Percentiles rank a stretch among this genome's conserved stretches.
Conservation (phyloP, 2,113 vertebrate species). For the Cheilinus undulatus region DNA sequence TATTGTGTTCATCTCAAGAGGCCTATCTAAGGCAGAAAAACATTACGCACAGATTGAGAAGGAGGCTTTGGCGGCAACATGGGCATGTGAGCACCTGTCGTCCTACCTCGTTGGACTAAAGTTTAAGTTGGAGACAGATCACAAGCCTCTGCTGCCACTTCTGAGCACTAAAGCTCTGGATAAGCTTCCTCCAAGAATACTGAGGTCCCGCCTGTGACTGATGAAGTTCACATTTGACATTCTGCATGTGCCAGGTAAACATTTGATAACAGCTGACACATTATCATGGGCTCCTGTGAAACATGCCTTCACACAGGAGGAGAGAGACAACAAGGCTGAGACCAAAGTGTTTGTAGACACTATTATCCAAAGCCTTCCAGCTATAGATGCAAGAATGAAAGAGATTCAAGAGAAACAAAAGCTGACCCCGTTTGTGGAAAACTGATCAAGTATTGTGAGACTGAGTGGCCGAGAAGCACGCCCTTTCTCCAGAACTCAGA, state of each 20-base stretch:
- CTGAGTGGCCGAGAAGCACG: constrained; percentile 11
- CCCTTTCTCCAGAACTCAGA: not conserved
- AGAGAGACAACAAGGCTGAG: constrained; percentile 1
- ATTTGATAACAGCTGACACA: constrained; percentile 40
- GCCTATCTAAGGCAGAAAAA: too few relatives aligned
- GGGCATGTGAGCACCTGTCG: too few relatives aligned
- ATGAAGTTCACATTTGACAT: constrained; percentile 15
- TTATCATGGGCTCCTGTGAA: constrained; percentile 10
- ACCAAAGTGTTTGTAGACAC: constrained; percentile 39
- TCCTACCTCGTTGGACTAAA: too few relatives aligned
- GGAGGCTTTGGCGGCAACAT: too few relatives aligned
- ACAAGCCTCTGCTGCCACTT: too few relatives aligned
- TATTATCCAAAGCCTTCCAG: constrained; percentile 11
- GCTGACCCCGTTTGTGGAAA: constrained; percentile 16
- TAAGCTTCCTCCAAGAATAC: too few relatives aligned
- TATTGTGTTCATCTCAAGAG: too few relatives aligned
- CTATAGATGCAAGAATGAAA: constrained; percentile 11
- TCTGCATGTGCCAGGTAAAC: constrained; percentile 41
- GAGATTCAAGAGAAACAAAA: constrained; percentile 10
- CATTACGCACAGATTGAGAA: too few relatives aligned
- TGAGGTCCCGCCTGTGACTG: not conserved
- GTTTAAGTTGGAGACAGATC: too few relatives aligned
- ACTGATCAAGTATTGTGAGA: constrained; percentile 8
- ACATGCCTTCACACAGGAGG: not conserved
- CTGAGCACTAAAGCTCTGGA: too few relatives aligned